A percentile compares a stretch with the other conserved stretches of the same genome.
These are phyloP conservation scores for Aspiorhynchus laticeps DNA, from an alignment of 2,113 vertebrate species.

Conservation along the genomic window DNA sequence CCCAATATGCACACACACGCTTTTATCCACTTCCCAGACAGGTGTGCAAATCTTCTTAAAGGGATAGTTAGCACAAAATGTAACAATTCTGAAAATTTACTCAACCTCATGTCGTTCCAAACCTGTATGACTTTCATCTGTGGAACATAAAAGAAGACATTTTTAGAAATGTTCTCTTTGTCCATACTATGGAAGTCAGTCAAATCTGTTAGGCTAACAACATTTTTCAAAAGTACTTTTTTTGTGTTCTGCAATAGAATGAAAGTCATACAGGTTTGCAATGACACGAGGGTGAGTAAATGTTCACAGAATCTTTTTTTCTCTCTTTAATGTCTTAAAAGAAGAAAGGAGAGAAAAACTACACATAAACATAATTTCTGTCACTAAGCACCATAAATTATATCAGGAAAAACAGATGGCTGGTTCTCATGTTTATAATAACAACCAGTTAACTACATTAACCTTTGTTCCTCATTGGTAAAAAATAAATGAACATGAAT, in stretches of 20 bases:
- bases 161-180: background rate
- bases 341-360: background rate
- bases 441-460: background rate
- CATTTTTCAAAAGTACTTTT: background rate
- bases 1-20: background rate
- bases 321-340: background rate
- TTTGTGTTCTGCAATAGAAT: background rate
- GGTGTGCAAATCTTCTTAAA: background rate
- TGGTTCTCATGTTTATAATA: background rate
- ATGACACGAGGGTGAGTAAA: background rate
- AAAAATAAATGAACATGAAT: background rate
- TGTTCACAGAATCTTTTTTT: background rate
- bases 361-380: background rate
- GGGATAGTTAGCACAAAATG: too few relatives aligned
- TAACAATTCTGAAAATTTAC: background rate
- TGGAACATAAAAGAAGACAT: background rate
- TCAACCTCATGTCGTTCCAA: background rate
- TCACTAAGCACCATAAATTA: background rate
- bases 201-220: background rate
- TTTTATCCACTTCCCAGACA: background rate
- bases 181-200: background rate
- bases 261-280: background rate
- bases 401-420: background rate
- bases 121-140: background rate
- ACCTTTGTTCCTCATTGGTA: background rate